These are phyloP conservation scores for Eubasilissa splendida DNA, from an alignment of 2,888 invertebrate genomes.

Conservation along the genomic window DNA sequence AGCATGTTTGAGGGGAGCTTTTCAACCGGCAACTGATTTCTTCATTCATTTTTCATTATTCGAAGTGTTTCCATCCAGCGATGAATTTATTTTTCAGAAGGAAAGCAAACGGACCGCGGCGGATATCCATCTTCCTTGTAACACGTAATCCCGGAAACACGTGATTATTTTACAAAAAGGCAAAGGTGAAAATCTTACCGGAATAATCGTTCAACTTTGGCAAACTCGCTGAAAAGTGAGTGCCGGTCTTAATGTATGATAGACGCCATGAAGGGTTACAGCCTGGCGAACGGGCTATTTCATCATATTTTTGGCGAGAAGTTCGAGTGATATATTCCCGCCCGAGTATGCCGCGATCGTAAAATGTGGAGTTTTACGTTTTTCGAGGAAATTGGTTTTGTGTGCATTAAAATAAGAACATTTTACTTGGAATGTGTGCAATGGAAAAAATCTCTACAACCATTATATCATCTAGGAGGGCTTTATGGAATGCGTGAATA, in stretches of 20 bases:
- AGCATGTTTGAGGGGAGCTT: not conserved
- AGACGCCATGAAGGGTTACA: not conserved
- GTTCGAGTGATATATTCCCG: conserved; percentile 46
- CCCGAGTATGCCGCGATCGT: conserved; percentile 42
- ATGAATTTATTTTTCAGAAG: conserved; percentile 46
- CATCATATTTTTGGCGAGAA: not conserved
- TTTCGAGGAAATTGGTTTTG: conserved; percentile 42
- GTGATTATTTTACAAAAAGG: conserved; percentile 45
- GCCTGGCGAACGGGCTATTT: not conserved
- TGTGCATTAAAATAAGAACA: not conserved
- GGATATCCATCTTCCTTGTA: conserved; percentile 12
- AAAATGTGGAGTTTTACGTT: conserved; percentile 43
- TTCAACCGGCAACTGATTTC: conserved; percentile 29
- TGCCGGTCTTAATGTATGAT: not conserved
- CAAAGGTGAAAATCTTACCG: conserved; percentile 16
- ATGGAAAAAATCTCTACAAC: not conserved
- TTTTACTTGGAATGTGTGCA: not conserved
- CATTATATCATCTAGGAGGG: too few relatives aligned
- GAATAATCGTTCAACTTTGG: conserved; percentile 41
- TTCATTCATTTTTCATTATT: conserved; percentile 49
- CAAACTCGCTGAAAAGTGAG: conserved; percentile 35
- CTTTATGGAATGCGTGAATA: too few relatives aligned
- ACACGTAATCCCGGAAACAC: conserved; percentile 46
- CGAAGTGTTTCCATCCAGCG: conserved; percentile 43
- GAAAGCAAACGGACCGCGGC: conserved; percentile 28